These are phyloP conservation scores for Danio jaintianensis DNA, from an alignment of 2,797 vertebrate species.

Conservation along the genomic window DNA sequence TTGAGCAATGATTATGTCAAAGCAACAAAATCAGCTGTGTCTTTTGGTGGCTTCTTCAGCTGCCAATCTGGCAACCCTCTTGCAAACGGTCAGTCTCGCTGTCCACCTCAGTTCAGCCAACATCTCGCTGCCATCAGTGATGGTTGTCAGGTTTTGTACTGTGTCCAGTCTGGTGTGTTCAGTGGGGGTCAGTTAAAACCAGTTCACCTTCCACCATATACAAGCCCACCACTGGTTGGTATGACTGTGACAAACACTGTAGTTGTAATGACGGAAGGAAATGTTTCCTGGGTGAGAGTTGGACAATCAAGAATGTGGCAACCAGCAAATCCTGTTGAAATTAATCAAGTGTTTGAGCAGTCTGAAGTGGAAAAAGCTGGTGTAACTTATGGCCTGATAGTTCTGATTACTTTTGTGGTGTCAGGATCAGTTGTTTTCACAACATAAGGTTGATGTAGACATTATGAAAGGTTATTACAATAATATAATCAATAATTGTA, in stretches of 20 bases:
- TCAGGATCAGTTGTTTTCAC: constrained; percentile 19
- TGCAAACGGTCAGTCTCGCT: constrained; percentile 68
- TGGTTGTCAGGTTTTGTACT: constrained; percentile 90
- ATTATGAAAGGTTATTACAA: not conserved
- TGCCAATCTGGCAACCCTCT: constrained; percentile 85
- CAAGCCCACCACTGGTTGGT: constrained; percentile 74
- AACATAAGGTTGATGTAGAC: constrained; percentile 40
- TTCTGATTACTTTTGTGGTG: constrained; percentile 64
- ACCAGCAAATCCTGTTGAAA: constrained; percentile 73
- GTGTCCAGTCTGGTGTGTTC: constrained; percentile 83
- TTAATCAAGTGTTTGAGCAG: constrained; percentile 42
- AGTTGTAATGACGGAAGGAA: constrained; percentile 80
- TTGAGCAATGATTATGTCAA: constrained; percentile 84
- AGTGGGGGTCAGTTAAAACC: constrained; percentile 80
- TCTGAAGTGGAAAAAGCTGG: constrained; percentile 67
- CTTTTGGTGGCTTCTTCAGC: constrained; percentile 92
- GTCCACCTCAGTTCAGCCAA: constrained; percentile 87
- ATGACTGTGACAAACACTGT: constrained; percentile 79
- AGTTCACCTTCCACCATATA: constrained; percentile 84
- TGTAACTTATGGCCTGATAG: constrained; percentile 68
- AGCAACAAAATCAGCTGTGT: constrained; percentile 73
- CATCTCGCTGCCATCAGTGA: constrained; percentile 86
- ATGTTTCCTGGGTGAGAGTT: constrained; percentile 82
- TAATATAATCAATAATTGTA: too few relatives aligned
- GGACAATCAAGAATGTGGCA: constrained; percentile 80